phyloP scores from a whole-genome alignment of 2,888 invertebrate species.

The Thera obeliscata region DNA sequence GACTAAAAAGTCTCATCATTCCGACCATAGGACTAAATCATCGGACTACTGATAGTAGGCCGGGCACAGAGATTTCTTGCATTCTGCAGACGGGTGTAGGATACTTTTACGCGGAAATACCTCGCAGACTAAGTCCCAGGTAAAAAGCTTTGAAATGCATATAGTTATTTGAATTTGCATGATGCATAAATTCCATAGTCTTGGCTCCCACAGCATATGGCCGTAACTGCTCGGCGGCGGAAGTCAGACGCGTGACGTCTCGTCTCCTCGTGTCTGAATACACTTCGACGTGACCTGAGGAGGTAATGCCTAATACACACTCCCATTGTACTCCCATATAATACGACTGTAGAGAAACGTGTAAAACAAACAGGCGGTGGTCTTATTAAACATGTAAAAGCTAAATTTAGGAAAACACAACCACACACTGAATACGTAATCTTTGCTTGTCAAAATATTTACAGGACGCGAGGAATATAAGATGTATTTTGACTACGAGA shows the following conservation, averaged over 20 bases:
- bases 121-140: background rate
- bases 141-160: background rate
- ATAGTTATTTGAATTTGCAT: constrained; percentile 35
- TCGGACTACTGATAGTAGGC: background rate
- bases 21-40: background rate
- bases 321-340: constrained; percentile 46
- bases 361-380: constrained; percentile 35
- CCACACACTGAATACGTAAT: constrained; percentile 45
- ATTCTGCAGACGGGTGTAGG: background rate
- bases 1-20: no score
- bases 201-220: constrained; percentile 52
- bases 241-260: constrained; percentile 76
- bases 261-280: constrained; percentile 61
- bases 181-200: constrained; percentile 38
- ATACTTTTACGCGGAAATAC: background rate
- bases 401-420: constrained; percentile 51
- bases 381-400: constrained; percentile 38
- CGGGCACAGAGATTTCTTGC: no score
- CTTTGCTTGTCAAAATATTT: constrained; percentile 51
- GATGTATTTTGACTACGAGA: constrained; percentile 47
- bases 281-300: constrained; percentile 70
- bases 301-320: constrained; percentile 57
- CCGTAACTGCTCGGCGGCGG: constrained; percentile 69
- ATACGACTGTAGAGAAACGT: constrained; percentile 48
- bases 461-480: constrained; percentile 46